phyloP scores from a whole-genome alignment of 2,888 invertebrate genomes.

The Homarus gammarus region DNA sequence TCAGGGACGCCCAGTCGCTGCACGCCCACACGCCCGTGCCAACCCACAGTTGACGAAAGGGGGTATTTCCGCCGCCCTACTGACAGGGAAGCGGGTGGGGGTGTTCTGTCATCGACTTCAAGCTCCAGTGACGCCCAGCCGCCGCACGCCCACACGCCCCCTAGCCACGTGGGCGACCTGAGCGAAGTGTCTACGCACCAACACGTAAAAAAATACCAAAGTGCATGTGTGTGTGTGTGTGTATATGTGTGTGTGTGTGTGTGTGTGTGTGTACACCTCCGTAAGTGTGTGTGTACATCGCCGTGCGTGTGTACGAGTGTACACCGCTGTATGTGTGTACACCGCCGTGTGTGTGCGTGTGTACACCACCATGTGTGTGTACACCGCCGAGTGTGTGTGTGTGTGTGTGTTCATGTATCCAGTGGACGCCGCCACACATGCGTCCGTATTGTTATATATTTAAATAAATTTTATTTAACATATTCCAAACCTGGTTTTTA shows the following conservation, averaged over 20 bases:
- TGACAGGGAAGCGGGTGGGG: neutral
- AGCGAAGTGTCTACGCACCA: neutral
- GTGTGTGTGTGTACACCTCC: slow-evolving; percentile 4
- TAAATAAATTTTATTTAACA: slow-evolving; percentile 62
- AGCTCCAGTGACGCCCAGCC: neutral
- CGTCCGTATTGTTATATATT: slow-evolving; percentile 57
- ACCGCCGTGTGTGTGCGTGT: slow-evolving; percentile 3
- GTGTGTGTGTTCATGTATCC: neutral
- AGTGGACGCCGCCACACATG: neutral
- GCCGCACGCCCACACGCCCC: neutral
- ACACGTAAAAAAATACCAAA: neutral
- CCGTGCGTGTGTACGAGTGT: neutral
- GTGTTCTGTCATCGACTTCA: neutral
- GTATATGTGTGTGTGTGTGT: slow-evolving; percentile 19
- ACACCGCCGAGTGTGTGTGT: slow-evolving; percentile 1
- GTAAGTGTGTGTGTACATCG: slow-evolving; percentile 3
- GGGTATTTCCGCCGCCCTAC: neutral
- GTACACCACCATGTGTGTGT: neutral
- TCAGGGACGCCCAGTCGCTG: slow-evolving; percentile 1
- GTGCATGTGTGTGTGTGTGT: slow-evolving; percentile 14
- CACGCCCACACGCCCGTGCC: neutral
- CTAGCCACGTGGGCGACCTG: too few species aligned
- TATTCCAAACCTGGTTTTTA: neutral
- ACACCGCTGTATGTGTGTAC: neutral
- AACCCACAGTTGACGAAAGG: too few species aligned